Evolutionary conservation across 2,797 vertebrate genomes (phyloP).

Genomic region (Silurus lanzhouensis): DNA sequence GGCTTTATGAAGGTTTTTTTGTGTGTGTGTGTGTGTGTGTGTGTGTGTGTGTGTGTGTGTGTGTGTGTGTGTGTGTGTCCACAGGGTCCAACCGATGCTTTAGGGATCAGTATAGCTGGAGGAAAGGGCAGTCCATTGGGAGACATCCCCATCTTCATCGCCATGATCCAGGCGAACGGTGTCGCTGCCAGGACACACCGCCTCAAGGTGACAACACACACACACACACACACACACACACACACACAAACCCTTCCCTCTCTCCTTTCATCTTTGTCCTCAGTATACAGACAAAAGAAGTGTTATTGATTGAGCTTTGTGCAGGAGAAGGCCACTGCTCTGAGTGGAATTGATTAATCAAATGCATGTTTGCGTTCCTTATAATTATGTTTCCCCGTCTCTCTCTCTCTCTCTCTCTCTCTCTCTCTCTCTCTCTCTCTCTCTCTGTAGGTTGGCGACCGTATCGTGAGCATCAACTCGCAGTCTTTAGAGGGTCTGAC

Average conservation of each 20-base stretch:
- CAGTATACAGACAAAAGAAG: background rate
- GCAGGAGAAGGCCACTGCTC: conserved; percentile 4
- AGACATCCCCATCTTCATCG: conserved; percentile 92
- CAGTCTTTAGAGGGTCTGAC: conserved; percentile 85
- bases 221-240: background rate
- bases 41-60: conserved; percentile 1
- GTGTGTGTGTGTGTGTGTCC: conserved; percentile 14
- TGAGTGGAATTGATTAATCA: conserved; percentile 14
- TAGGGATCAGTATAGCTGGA: conserved; percentile 94
- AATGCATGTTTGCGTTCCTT: conserved; percentile 13
- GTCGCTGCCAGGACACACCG: conserved; percentile 86
- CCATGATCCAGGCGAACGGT: conserved; percentile 95
- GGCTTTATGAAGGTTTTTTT: background rate
- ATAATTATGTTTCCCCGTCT: conserved; percentile 2
- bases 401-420: conserved; percentile 25
- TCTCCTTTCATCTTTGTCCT: background rate
- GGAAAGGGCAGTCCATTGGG: conserved; percentile 92
- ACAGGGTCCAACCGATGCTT: conserved; percentile 85
- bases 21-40: background rate
- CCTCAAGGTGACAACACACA: conserved; percentile 77
- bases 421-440: conserved; percentile 29
- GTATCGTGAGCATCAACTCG: conserved; percentile 91
- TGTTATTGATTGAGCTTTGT: conserved; percentile 37
- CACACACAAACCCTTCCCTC: background rate
- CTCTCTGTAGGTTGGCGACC: conserved; percentile 86